Percentiles rank a stretch among this genome's conserved stretches.
These are phyloP conservation scores for Neogale vison DNA, from an alignment of 2,113 vertebrate genomes.

Conservation along the genomic window DNA sequence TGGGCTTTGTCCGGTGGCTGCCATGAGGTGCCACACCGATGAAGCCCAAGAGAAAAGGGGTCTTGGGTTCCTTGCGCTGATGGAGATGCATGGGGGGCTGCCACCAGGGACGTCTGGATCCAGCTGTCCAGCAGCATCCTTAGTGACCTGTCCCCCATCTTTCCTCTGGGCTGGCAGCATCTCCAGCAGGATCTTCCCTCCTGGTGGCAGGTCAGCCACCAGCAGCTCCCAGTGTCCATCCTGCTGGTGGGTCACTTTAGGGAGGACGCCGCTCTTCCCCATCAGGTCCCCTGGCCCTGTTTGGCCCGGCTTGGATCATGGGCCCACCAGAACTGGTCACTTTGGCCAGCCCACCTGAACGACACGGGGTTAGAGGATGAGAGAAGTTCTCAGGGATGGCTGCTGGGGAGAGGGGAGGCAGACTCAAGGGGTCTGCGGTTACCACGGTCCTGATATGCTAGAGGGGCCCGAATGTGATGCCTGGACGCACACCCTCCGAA, in stretches of 20 bases:
- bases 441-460: neutral
- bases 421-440: neutral
- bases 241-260: neutral
- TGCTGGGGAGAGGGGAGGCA: neutral
- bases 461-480: fast-evolving
- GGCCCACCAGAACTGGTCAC: neutral
- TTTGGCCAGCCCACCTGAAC: neutral
- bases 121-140: neutral
- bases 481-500: fast-evolving
- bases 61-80: fast-evolving
- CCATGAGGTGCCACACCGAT: fast-evolving
- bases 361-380: no score
- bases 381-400: fast-evolving
- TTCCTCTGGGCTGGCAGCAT: neutral
- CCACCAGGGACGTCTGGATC: neutral
- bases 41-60: neutral
- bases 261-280: neutral
- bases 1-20: neutral
- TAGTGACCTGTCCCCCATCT: neutral
- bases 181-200: neutral
- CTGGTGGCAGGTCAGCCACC: neutral
- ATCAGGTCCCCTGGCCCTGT: neutral
- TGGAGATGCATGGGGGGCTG: neutral
- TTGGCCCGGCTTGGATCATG: fast-evolving
- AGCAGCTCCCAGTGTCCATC: neutral